These are phyloP conservation scores for Myodes glareolus DNA, from an alignment of 2,113 vertebrate genomes.

Conservation along the genomic window DNA sequence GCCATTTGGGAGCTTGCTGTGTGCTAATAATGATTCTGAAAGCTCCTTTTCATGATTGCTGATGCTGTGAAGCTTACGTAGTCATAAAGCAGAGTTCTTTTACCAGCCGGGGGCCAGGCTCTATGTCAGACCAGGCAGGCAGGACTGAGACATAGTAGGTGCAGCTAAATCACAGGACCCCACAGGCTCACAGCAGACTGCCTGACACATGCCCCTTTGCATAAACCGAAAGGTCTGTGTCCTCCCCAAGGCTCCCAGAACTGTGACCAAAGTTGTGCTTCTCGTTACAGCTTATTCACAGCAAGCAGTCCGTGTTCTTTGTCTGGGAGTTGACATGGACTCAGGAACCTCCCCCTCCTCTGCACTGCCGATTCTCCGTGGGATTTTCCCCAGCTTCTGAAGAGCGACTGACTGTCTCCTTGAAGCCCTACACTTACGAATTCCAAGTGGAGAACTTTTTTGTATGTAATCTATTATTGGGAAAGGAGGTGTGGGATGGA, in stretches of 20 bases:
- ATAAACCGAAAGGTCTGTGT: neutral
- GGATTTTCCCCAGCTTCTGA: constrained; percentile 90
- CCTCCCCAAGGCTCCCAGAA: neutral
- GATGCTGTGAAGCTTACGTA: neutral
- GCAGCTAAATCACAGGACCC: neutral
- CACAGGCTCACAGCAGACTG: neutral
- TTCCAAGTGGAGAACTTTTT: constrained; percentile 95
- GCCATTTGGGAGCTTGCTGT: neutral
- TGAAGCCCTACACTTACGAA: constrained; percentile 93
- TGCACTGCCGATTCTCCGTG: constrained; percentile 92
- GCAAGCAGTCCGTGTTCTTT: constrained; percentile 93
- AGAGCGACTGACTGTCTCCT: constrained; percentile 83
- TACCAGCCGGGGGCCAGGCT: too few relatives aligned
- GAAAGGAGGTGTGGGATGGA: neutral
- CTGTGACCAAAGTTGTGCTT: accelerated
- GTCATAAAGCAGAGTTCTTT: neutral
- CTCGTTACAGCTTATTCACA: constrained; percentile 89
- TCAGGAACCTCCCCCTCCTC: constrained; percentile 88
- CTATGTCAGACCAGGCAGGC: neutral
- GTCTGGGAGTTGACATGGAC: constrained; percentile 96
- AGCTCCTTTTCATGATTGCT: neutral
- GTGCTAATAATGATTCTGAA: neutral
- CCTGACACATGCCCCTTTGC: neutral
- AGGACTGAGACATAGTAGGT: neutral
- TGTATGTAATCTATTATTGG: constrained; percentile 84